Conservation (phyloP, 2,888 invertebrate genomes). For the Plusia festucae region DNA sequence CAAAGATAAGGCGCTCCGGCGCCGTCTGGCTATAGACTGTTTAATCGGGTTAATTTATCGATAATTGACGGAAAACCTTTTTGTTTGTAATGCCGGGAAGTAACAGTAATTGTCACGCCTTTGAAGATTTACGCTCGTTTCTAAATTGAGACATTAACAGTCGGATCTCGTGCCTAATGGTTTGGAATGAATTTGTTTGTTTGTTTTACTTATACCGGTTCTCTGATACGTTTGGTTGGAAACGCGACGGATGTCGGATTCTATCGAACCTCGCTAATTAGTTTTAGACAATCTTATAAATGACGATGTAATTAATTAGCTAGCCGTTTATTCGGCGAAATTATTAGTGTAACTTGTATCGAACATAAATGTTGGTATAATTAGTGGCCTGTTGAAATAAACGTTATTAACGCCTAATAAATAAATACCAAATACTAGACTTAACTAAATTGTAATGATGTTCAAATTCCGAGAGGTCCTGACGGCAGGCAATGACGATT, state of each 20-base stretch:
- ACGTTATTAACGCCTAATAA: constrained; percentile 35
- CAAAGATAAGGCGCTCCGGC: constrained; percentile 85
- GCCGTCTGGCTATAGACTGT: constrained; percentile 85
- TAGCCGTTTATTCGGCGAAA: constrained; percentile 42
- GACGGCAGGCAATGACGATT: background rate
- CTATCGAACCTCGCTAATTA: constrained; percentile 71
- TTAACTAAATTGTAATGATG: constrained; percentile 16
- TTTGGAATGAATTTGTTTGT: constrained; percentile 89
- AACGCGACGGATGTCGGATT: constrained; percentile 68
- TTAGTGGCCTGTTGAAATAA: constrained; percentile 23
- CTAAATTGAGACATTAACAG: constrained; percentile 90
- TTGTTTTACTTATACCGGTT: constrained; percentile 85
- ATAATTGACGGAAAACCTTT: constrained; percentile 89
- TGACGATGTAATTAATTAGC: constrained; percentile 54
- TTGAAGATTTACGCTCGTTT: constrained; percentile 89
- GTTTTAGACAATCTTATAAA: constrained; percentile 60
- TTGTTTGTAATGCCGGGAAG: constrained; percentile 89
- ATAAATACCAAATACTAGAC: constrained; percentile 34
- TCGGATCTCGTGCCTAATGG: constrained; percentile 89
- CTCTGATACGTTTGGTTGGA: constrained; percentile 75
- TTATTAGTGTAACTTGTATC: constrained; percentile 36
- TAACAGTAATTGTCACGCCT: constrained; percentile 90
- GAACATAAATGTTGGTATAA: constrained; percentile 34
- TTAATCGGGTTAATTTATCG: constrained; percentile 90
- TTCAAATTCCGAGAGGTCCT: background rate